Evolutionary conservation across 2,888 invertebrate genomes (phyloP).

Genomic region (Petrolisthes manimaculis): DNA sequence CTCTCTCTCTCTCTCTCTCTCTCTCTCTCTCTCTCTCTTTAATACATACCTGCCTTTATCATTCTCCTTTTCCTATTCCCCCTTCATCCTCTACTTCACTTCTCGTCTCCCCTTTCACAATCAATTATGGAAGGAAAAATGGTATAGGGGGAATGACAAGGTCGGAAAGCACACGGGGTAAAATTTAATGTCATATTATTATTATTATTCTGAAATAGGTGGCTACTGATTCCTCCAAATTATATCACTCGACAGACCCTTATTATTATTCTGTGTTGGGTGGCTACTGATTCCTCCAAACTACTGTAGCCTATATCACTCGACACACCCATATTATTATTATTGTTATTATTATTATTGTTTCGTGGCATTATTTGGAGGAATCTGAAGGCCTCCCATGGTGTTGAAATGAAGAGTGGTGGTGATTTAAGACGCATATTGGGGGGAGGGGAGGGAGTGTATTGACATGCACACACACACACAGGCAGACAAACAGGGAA

Average conservation of each 20-base stretch:
- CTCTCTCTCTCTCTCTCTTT: background rate
- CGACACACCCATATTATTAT: background rate
- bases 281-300: no score
- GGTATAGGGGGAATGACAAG: no score
- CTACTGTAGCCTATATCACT: no score
- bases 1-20: conserved; percentile 1
- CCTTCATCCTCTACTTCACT: no score
- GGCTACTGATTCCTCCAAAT: background rate
- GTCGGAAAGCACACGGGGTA: no score
- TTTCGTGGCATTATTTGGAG: background rate
- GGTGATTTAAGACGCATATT: background rate
- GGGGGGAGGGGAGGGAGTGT: background rate
- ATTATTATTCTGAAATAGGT: background rate
- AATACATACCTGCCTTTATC: no score
- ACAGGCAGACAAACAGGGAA: background rate
- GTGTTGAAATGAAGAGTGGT: background rate
- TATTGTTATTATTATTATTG: background rate
- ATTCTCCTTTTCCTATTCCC: no score
- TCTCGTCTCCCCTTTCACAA: no score
- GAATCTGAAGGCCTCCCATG: background rate
- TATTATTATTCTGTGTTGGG: no score
- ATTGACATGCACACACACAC: background rate
- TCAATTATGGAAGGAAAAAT: no score
- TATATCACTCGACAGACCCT: no score
- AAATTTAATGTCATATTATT: background rate